Evolutionary conservation across 1,140 invertebrate genomes (phyloP), one percentile per base, ranked within the genome.

Genomic region (Bombus cullumanus): DNA sequence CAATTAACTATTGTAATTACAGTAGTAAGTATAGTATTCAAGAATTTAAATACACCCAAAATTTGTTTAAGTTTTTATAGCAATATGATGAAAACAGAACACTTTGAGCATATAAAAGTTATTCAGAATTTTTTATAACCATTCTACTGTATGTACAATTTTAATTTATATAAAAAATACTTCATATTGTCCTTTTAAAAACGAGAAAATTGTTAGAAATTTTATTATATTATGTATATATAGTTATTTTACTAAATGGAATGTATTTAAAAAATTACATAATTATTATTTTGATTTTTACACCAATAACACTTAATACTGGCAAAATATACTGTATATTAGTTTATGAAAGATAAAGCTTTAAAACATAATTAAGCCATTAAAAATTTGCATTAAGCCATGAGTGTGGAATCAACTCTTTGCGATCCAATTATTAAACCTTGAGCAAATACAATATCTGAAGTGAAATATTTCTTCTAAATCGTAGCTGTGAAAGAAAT

Each of bases 81-180:
- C 66, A 75, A 43, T 79, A 57, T 66, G n/a, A 75, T 73, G 53
- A 31, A 79, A 72, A 41, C 57, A 31, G 31, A 71, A 72, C 62
- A 71, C 22, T 84, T 79, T 84, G 22, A 69, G 22, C 31, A 2
- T 62, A 39, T 79, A 39, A 77, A 78, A 68, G 37, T 31, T 78
- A 47, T 62, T 79, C 41, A 62, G 31, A 79, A 59, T 59, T 72
- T 64, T 77, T 66, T 73, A 72, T 74, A 86, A 69, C 77, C 76
- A 78, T 53, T 53, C 31, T 15, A 47, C 83, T 68, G 18, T 68
- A 64, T n/a, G 13, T 73, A 81, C 84, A 85, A 78, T 53, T 37
- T n/a, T 39, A 76, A 81, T 89, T 84, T 73, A 86, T 83, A 76
- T 82, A 79, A 86, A 86, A 76, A 89, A 89, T 83, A 90, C 76